Evolutionary conservation across 30 jellyfish, hydroid and myxozoan species (phyloP).

Genomic region (Aurelia sp.): DNA sequence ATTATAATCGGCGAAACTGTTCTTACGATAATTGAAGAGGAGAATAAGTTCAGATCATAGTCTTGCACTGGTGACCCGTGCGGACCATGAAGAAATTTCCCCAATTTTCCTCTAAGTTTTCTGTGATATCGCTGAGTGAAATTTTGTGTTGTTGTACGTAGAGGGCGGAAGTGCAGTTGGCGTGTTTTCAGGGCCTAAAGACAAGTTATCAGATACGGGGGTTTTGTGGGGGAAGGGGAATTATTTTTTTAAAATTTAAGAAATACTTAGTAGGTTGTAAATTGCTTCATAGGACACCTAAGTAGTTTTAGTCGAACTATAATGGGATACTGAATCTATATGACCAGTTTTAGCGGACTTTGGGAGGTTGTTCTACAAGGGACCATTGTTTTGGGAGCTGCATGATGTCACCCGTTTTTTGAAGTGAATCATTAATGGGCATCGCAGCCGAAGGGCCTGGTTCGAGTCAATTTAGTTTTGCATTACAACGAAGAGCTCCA

Average conservation of each 20-base stretch:
- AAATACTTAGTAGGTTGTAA: background rate
- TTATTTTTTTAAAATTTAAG: background rate
- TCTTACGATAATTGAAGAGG: constrained; percentile 57
- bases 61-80: constrained; percentile 43
- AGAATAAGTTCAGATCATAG: constrained; percentile 31
- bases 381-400: background rate
- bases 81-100: constrained; percentile 9
- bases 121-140: background rate
- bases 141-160: constrained; percentile 16
- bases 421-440: constrained; percentile 66
- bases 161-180: constrained; percentile 80
- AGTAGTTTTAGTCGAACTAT: no score
- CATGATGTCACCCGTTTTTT: constrained; percentile 62
- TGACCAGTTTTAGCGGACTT: no score
- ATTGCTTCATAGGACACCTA: no score
- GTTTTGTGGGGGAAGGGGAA: constrained; percentile 15
- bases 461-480: constrained; percentile 97
- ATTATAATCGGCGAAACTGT: constrained; percentile 60
- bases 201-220: constrained; percentile 57
- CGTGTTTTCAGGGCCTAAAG: constrained; percentile 78
- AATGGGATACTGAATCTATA: no score
- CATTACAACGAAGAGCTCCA: constrained; percentile 93
- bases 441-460: constrained; percentile 94
- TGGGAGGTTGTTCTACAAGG: background rate
- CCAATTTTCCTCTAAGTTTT: background rate